phyloP scores from a whole-genome alignment of 2,113 vertebrate species.

The Azemiops feae region DNA sequence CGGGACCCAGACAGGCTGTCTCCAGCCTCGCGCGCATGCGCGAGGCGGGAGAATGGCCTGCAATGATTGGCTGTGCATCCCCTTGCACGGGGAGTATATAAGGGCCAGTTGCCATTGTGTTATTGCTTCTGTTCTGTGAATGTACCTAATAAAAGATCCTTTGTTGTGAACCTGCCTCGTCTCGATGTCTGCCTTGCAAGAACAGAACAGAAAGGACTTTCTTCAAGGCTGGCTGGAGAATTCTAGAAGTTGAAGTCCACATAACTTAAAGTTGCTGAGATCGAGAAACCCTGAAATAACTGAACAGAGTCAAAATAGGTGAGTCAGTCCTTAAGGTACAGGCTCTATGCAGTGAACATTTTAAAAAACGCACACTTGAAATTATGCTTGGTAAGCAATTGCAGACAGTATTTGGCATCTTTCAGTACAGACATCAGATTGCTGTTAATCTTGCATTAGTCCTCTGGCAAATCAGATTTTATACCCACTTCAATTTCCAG shows the following conservation, averaged over 20 bases:
- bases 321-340: background rate
- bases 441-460: background rate
- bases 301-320: background rate
- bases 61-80: too few species aligned
- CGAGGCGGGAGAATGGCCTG: too few species aligned
- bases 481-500: background rate
- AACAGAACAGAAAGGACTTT: too few species aligned
- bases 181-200: too few species aligned
- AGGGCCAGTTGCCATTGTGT: too few species aligned
- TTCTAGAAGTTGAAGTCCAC: background rate
- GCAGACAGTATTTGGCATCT: background rate
- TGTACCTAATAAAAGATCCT: too few species aligned
- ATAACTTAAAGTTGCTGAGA: background rate
- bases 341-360: background rate
- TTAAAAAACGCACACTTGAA: background rate
- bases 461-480: background rate
- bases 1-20: too few species aligned
- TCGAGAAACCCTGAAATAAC: background rate
- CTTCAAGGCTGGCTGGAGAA: background rate
- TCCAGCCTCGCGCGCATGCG: too few species aligned
- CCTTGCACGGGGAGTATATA: too few species aligned
- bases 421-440: background rate
- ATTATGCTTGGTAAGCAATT: background rate
- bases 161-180: too few species aligned
- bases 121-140: too few species aligned